Conservation (phyloP, 2,888 invertebrate species). For the Gymnoscelis rufifasciata region DNA sequence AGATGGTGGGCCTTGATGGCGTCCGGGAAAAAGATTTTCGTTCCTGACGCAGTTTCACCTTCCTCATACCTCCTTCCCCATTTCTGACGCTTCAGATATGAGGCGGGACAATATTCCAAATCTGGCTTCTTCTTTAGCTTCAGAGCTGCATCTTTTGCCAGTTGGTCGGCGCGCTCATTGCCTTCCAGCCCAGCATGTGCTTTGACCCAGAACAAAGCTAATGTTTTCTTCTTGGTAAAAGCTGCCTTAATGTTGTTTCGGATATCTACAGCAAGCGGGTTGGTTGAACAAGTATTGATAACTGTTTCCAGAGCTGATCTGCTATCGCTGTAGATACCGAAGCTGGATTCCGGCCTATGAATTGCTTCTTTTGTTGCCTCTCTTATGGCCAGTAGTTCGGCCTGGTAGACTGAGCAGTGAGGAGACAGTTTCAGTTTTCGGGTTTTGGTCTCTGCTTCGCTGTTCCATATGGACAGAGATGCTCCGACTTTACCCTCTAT, state of each 20-base stretch:
- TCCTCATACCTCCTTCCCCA: background rate
- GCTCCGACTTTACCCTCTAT: too few species aligned
- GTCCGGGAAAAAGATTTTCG: slow-evolving; percentile 22
- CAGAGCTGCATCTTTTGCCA: slow-evolving; percentile 16
- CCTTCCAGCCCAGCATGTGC: slow-evolving; percentile 22
- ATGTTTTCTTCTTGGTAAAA: background rate
- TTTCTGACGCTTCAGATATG: slow-evolving; percentile 14
- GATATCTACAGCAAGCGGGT: slow-evolving; percentile 14
- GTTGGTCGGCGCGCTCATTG: slow-evolving; percentile 23
- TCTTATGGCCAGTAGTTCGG: too few species aligned
- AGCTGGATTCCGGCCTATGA: too few species aligned
- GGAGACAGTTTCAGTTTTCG: too few species aligned
- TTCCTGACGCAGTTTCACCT: slow-evolving; percentile 5
- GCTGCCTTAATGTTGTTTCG: background rate
- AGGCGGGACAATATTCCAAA: slow-evolving; percentile 11
- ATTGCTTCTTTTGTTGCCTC: too few species aligned
- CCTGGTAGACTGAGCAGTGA: too few species aligned
- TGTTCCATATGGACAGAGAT: too few species aligned
- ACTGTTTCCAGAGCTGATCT: too few species aligned
- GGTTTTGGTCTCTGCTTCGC: too few species aligned
- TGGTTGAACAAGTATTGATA: background rate
- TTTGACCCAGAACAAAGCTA: background rate
- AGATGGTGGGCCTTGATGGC: slow-evolving; percentile 1
- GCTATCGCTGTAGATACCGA: too few species aligned
- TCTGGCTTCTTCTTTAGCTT: background rate